Base-by-base conservation (phyloP, 1,140 invertebrate genomes). In the Antheraea pernyi region DNA sequence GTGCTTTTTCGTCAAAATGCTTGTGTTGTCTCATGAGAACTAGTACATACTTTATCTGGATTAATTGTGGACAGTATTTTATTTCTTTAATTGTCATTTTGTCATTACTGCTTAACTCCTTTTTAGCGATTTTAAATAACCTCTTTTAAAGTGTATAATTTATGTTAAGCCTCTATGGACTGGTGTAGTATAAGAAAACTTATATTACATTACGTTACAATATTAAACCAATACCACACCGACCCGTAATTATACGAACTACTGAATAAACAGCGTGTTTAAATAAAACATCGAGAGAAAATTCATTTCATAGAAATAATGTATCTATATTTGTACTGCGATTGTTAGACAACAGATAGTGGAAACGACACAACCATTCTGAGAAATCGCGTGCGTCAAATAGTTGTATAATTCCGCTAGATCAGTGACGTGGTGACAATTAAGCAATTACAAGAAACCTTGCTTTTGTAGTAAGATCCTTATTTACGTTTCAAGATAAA, bases 331-430 rank as follows among this genome's bases (percentile, higher is more conserved):
- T 22, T 60, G 63, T 30, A 48, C 19, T 64, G 36, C 42, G 19
- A 62, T 67, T 61, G 39, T 61, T 37, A 19, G 6, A 6, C 22
- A 22, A 16, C 22, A 46, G 59, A 66, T 67, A 70, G 64, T 37
- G 19, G 59, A 9, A 42, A 66, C 59, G 59, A 46, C 59, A 60
- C 37, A 39, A 42, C 30, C 37, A 0, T 70, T 70, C 69, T 39
- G 7, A 67, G 69, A 67, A 70, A 62, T 70, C 46, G 69, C 69
- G 64, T 70, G 69, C 69, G 69, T 67, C 63, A 70, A 67, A 67
- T 67, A 62, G 46, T 6, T 53, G 5, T 6, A 64, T 69, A 69
- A 63, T 85, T 80, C 13, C 81, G 42, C 58, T 16, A 72, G 59
- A 46, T 65, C 59, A 6, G 16, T 69, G 62, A 68, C 71, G 66